Percentiles rank a stretch among this genome's conserved stretches.
Evolutionary conservation across 2,797 vertebrate species (phyloP).

Genomic region (Eutrigla gurnardus): DNA sequence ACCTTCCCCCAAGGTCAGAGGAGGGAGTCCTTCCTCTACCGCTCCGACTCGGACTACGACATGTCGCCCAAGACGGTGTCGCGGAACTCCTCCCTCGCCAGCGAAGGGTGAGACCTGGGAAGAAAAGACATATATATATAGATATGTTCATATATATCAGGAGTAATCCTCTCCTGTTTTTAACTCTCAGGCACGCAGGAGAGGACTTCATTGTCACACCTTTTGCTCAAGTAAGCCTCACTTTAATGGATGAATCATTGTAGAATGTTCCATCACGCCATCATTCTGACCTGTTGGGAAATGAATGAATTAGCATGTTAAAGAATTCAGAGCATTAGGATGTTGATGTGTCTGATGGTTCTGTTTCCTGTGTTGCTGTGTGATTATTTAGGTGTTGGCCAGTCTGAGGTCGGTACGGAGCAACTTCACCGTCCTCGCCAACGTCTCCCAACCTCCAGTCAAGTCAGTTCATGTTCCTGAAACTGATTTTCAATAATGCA

Average conservation of each 20-base stretch:
- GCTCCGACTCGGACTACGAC: slow-evolving; percentile 92
- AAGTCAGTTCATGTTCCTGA: slow-evolving; percentile 82
- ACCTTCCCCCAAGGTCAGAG: slow-evolving; percentile 86
- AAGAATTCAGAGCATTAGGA: not conserved
- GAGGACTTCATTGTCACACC: slow-evolving; percentile 85
- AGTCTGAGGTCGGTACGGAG: slow-evolving; percentile 91
- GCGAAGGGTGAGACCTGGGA: slow-evolving; percentile 77
- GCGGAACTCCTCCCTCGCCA: slow-evolving; percentile 81
- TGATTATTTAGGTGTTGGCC: slow-evolving; percentile 86
- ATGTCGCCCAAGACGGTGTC: slow-evolving; percentile 91
- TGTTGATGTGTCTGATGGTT: not conserved
- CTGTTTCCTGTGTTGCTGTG: slow-evolving; percentile 6
- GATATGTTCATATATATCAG: too few species aligned
- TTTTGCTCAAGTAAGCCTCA: slow-evolving; percentile 80
- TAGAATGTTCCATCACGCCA: slow-evolving; percentile 1
- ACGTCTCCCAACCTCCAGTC: slow-evolving; percentile 85
- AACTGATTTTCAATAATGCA: too few species aligned
- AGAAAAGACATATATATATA: not conserved
- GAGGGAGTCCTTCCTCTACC: slow-evolving; percentile 92
- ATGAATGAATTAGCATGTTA: not conserved
- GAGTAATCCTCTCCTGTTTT: not conserved
- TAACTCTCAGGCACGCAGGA: slow-evolving; percentile 79
- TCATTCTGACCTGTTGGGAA: not conserved
- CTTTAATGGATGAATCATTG: not conserved
- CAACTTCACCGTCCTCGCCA: slow-evolving; percentile 92